Base-by-base conservation (phyloP, 2,797 vertebrate species). In the Caiman crocodilus region DNA sequence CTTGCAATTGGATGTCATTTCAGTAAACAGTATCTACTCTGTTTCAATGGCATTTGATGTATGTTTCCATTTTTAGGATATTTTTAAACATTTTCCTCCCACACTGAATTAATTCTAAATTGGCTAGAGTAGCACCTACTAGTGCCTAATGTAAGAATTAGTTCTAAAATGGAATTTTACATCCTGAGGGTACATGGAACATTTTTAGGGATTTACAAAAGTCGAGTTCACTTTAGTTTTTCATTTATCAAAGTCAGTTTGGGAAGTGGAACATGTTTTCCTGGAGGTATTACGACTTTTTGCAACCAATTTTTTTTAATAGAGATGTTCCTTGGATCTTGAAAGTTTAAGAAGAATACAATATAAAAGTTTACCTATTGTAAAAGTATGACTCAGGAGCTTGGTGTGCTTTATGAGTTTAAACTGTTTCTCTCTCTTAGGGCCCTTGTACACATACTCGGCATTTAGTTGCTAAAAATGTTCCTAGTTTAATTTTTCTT, bases 141-240 rank as follows among this genome's bases (percentile, higher is more conserved):
- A 73, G 32, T 79, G 60, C 64, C 75, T 93, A 93, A 84, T 0
- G 4, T 58, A 89, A 88, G 82, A 89, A 89, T 79, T 78, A 80
- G 59, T 73, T 94, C 12, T 73, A 71, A 88, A 84, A 76, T 58
- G 7, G 63, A 78, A 82, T 82, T 82, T 95, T 18, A 50, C 85
- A 60, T 86, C 82, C 85, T 23, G 30, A 80, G 88, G 80, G 30
- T 80, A 57, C 55, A 81, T 21, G 13, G 50, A 73, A 57, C 50
- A 61, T 82, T 90, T 95, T 80, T 89, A 90, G 84, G 32, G 82
- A 61, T 63, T 91, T 93, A 76, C 9, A 81, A 87, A 92, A n/a
- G 80, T 88, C 78, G 90, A 63, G 85, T 84, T 94, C 84, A 75
- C n/a, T 73, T 74, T 50, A 83, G 56, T 35, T 79, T 89, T 93